phyloP scores from a whole-genome alignment of 2,888 invertebrate genomes.

The Lymantria dispar region DNA sequence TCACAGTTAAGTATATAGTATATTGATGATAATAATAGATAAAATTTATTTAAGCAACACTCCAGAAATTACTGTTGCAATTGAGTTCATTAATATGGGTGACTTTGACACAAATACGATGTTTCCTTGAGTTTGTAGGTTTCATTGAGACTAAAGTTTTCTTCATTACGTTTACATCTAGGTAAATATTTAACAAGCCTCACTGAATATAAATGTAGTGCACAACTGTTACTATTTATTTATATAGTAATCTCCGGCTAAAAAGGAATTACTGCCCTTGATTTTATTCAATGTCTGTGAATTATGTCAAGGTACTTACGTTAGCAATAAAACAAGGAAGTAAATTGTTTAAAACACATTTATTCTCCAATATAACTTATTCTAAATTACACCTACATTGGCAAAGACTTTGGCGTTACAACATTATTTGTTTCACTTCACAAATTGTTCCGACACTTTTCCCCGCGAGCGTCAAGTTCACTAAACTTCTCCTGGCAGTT shows the following conservation, averaged over 20 bases:
- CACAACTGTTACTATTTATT: constrained; percentile 1
- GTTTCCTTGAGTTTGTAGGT: background rate
- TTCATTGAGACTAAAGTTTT: too few species aligned
- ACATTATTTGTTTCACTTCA: constrained; percentile 56
- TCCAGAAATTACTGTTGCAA: background rate
- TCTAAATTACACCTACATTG: constrained; percentile 48
- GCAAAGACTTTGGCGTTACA: constrained; percentile 39
- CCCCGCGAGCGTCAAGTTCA: constrained; percentile 22
- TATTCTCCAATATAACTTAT: constrained; percentile 36
- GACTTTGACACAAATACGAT: background rate
- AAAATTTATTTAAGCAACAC: background rate
- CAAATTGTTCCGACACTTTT: constrained; percentile 40
- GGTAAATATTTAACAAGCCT: background rate
- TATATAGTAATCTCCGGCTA: background rate
- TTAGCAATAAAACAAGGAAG: constrained; percentile 30
- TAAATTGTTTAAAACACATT: constrained; percentile 30
- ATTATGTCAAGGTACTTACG: constrained; percentile 36
- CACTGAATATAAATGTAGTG: background rate
- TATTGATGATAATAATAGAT: background rate
- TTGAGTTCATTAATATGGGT: background rate
- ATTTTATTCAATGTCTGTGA: constrained; percentile 18
- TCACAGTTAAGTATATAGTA: background rate
- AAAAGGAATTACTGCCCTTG: constrained; percentile 27
- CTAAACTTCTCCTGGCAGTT: constrained; percentile 35
- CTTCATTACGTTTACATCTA: background rate